phyloP scores from a whole-genome alignment of 2,113 vertebrate genomes.

The Lasiurus borealis region DNA sequence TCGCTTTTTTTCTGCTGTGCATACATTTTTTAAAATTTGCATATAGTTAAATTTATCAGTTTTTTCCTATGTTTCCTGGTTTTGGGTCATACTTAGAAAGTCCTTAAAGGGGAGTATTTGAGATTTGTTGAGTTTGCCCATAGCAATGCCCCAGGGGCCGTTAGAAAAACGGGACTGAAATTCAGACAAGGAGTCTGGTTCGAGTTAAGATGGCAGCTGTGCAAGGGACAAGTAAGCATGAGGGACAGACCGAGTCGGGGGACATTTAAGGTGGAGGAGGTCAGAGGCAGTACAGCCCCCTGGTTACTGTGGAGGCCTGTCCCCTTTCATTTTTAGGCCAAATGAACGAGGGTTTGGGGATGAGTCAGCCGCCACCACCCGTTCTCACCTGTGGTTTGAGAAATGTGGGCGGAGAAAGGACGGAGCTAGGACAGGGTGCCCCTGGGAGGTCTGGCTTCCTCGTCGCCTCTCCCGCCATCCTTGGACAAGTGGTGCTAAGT shows the following conservation, averaged over 20 bases:
- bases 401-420: not conserved
- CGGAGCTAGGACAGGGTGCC: not conserved
- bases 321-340: not conserved
- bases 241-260: not conserved
- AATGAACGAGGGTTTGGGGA: not conserved
- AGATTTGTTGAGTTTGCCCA: not conserved
- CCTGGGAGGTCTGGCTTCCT: not conserved
- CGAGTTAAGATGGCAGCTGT: not conserved
- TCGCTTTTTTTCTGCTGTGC: not conserved
- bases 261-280: not conserved
- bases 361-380: rapidly evolving
- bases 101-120: not conserved
- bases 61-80: not conserved
- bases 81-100: conserved; percentile 19
- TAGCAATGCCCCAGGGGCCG: not conserved
- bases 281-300: not conserved
- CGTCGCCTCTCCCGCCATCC: not conserved
- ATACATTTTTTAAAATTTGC: not conserved
- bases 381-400: not conserved
- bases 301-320: not conserved
- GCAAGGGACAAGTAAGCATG: not conserved
- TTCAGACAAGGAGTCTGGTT: not conserved
- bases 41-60: not conserved
- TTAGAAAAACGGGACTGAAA: not conserved
- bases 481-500: not conserved